Base-by-base conservation (phyloP, 2,888 invertebrate genomes). In the Carabus problematicus region DNA sequence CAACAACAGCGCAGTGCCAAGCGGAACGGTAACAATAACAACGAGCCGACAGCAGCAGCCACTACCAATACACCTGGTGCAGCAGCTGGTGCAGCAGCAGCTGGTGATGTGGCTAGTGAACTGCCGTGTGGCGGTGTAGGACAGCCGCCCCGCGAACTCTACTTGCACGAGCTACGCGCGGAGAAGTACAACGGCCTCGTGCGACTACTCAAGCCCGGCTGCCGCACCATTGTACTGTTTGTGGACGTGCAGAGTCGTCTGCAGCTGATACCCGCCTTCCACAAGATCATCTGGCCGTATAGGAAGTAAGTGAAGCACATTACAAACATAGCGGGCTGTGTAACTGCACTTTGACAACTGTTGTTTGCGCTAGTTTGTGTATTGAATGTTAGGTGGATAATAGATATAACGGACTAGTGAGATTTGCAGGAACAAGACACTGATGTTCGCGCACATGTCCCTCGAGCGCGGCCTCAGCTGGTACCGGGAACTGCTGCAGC, bases 181-280 rank as follows among this genome's bases (percentile, higher is more conserved):
- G 97, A 98, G 83, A 97, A 97, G 70, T 98, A 97, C 80, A 95
- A 97, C 79, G 97, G 96, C 66, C 87, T 99, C 74, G 93, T 99
- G 59, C 88, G 96, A 58, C 83, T 97, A 67, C 84, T 97, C 71
- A 97, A 97, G 81, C 97, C 98, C 0, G 98, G 98, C 0, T 97
- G 97, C 80, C 87, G 98, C 2, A 97, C 98, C 0, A 89, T 99
- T 71, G 89, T 98, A 47, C 82, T 99, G 56, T 84, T 99, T 63
- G 91, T 98, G 3, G 97, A 98, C 82, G 86, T 90, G 79, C 93
- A 95, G 78, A 93, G 93, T 69, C 91, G 95, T 61, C 87, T 92
- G 72, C 92, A 92, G 78, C 85, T 99, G 58, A 86, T 98, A 72
- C 93, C 95, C 52, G 91, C 92, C 71, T 99, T 97, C 84, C 96